phyloP scores from a whole-genome alignment of 1,140 invertebrate species.

The roundworm (Caenorhabditis elegans) region WBcel235 BX284606.5:4279001-4279500 shows the following conservation, averaged over 20 bases:
- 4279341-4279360: conserved; percentile 25
- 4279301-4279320: conserved; percentile 27
- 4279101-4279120: conserved; percentile 35
- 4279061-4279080: conserved; percentile 51
- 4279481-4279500: no score
- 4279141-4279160: not conserved
- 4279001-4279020: conserved; percentile 39
- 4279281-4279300: not conserved
- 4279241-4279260: not conserved
- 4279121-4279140: not conserved
- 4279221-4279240: not conserved
- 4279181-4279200: conserved; percentile 16
- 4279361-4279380: not conserved
- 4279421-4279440: not conserved
- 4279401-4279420: conserved; percentile 29
- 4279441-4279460: not conserved
- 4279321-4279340: conserved; percentile 11
- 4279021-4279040: conserved; percentile 45
- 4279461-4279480: not conserved
- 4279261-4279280: not conserved
- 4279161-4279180: not conserved
- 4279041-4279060: conserved; percentile 51
- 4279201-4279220: conserved; percentile 1
- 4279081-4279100: conserved; percentile 52
- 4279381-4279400: not conserved